Conservation (phyloP, 2,888 invertebrate species). For the Drepana falcataria region DNA sequence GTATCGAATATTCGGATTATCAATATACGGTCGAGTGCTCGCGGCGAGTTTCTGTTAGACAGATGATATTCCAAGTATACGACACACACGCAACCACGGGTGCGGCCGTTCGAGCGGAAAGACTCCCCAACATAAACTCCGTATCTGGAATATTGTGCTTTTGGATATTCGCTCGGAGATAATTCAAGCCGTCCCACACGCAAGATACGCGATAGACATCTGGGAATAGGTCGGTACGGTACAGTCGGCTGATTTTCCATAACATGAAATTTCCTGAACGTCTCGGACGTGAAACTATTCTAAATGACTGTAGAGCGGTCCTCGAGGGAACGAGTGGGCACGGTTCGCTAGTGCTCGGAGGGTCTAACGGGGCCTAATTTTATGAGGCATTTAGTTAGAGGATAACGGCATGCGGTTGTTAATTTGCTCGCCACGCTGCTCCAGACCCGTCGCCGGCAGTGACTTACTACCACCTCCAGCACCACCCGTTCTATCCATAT, state of each 20-base stretch:
- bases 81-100: conserved; percentile 31
- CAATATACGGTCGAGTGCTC: conserved; percentile 53
- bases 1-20: conserved; percentile 45
- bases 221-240: background rate
- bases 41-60: conserved; percentile 43
- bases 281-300: conserved; percentile 48
- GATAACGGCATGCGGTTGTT: conserved; percentile 71
- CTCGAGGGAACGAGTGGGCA: conserved; percentile 36
- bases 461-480: conserved; percentile 48
- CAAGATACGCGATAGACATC: conserved; percentile 4
- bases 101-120: conserved; percentile 40
- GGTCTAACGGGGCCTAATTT: conserved; percentile 72
- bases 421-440: conserved; percentile 53
- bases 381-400: conserved; percentile 75
- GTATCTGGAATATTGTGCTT: conserved; percentile 17
- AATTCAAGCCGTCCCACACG: conserved; percentile 2
- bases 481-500: conserved; percentile 1
- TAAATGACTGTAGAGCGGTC: conserved; percentile 7
- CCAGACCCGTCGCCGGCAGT: conserved; percentile 70
- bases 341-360: conserved; percentile 46
- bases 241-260: background rate
- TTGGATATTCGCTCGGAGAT: conserved; percentile 9
- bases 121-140: conserved; percentile 26
- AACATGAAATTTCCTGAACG: conserved; percentile 18
- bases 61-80: conserved; percentile 50